Percentiles rank a stretch among this genome's conserved stretches.
Evolutionary conservation across 2,888 invertebrate genomes (phyloP).

Genomic region (Oegoconia quadripuncta): DNA sequence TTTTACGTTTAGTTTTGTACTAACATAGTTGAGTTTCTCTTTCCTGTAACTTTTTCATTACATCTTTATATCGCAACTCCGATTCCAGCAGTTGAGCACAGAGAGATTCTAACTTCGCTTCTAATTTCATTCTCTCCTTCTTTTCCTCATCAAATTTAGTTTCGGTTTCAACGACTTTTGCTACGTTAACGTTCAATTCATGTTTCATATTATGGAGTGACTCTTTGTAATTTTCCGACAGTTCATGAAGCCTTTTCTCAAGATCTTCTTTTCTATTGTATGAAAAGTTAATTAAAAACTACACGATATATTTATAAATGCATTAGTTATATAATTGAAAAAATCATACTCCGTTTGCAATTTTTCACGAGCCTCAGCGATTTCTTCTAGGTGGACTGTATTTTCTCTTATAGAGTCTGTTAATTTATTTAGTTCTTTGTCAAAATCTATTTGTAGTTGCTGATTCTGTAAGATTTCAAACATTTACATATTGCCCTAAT

Average conservation of each 20-base stretch:
- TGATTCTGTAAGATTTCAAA: slow-evolving; percentile 39
- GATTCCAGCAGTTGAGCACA: slow-evolving; percentile 41
- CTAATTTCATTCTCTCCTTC: slow-evolving; percentile 41
- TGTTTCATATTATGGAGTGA: slow-evolving; percentile 42
- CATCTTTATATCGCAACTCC: slow-evolving; percentile 39
- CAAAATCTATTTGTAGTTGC: slow-evolving; percentile 49
- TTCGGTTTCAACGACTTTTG: slow-evolving; percentile 50
- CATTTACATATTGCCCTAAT: background rate
- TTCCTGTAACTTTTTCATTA: slow-evolving; percentile 32
- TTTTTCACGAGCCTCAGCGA: slow-evolving; percentile 54
- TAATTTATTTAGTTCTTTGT: slow-evolving; percentile 50
- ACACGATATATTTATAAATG: background rate
- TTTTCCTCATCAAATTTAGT: slow-evolving; percentile 44
- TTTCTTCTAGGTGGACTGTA: slow-evolving; percentile 54
- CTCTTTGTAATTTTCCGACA: slow-evolving; percentile 51
- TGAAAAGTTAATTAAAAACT: background rate
- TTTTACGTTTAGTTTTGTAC: slow-evolving; percentile 14
- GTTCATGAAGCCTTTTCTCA: slow-evolving; percentile 46
- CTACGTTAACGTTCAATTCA: slow-evolving; percentile 42
- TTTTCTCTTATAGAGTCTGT: slow-evolving; percentile 56
- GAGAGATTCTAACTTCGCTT: slow-evolving; percentile 38
- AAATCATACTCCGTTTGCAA: slow-evolving; percentile 55
- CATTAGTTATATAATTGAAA: background rate
- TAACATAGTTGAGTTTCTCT: slow-evolving; percentile 35
- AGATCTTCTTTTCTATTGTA: slow-evolving; percentile 57